phyloP scores from a whole-genome alignment of 2,888 invertebrate species.

The Caenorhabditis drosophilae region DNA sequence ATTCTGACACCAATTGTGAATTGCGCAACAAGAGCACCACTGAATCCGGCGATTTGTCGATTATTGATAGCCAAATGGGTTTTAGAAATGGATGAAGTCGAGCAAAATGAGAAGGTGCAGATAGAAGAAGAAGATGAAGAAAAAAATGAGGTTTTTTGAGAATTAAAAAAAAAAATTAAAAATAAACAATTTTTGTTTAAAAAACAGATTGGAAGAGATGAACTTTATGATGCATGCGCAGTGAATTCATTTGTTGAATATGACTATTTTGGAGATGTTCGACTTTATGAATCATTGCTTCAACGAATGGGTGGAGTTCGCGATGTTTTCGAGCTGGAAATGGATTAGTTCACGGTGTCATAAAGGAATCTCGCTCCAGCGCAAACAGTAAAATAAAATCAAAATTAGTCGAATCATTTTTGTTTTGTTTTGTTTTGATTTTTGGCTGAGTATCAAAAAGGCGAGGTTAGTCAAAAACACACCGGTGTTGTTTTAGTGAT shows the following conservation, averaged over 20 bases:
- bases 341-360: slow-evolving; percentile 20
- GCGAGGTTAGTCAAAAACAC: no score
- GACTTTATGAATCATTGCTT: slow-evolving; percentile 15
- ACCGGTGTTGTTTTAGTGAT: no score
- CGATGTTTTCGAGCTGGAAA: slow-evolving; percentile 10
- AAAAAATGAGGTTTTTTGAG: not conserved
- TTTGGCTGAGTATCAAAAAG: no score
- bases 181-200: no score
- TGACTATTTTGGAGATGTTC: slow-evolving; percentile 31
- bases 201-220: slow-evolving; percentile 15
- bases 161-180: slow-evolving; percentile 1
- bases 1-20: slow-evolving; percentile 11
- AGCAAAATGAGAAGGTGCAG: slow-evolving; percentile 8
- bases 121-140: slow-evolving; percentile 5
- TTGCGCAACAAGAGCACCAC: not conserved
- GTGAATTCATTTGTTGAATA: slow-evolving; percentile 47
- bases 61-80: slow-evolving; percentile 15
- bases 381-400: no score
- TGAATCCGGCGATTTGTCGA: slow-evolving; percentile 30
- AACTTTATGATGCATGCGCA: slow-evolving; percentile 50
- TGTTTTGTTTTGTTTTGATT: no score
- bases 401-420: no score
- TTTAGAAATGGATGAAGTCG: not conserved
- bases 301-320: slow-evolving; percentile 5
- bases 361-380: no score